Evolutionary conservation across 2,888 invertebrate genomes (phyloP), one percentile per base, ranked within the genome.

Genomic region (Cylindroiulus punctatus): DNA sequence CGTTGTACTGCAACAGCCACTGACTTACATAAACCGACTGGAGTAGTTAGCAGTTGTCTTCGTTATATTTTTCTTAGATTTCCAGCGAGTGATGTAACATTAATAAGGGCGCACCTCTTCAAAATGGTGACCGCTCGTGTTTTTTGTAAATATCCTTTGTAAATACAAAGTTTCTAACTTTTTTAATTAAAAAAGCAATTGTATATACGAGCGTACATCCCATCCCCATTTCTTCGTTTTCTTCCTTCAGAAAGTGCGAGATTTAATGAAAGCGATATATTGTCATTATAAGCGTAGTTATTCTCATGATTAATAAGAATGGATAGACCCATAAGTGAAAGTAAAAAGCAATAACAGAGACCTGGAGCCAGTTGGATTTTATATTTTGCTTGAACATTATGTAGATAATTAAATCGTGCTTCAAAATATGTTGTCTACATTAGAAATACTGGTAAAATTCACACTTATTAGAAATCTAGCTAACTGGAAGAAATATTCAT

Each of bases 161-260:
- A 76, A 36, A 85, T 85, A 42, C 76, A 84, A 84, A 52, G 81
- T 81, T 85, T 85, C 85, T 85, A 85, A 76, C 81, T 85, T 85
- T 65, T 85, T 85, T 85, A 85, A 85, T 85, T 81, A 85, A 85
- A 76, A 52, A 85, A n/a, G 22, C 36, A 36, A 40, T 81, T 47
- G 84, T 84, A 84, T 76, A 76, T 76, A 76, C 17, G 26, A 36
- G 36, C 36, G 36, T 36, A 36, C 36, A 36, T 76, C 76, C 30
- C 76, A 32, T 76, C 30, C 26, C 17, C 76, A 76, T 76, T 76
- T 32, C 30, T 30, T 76, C 30, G 30, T 76, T 76, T 32, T 30
- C 17, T 22, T 30, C 26, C 76, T 76, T 3, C 30, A 32, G 30
- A 30, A 32, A 30, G 14, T 30, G n/a, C 0, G 76, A 17, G 17